Base-by-base conservation (phyloP, 2,888 invertebrate genomes). In the Cecidostiba fungosa region DNA sequence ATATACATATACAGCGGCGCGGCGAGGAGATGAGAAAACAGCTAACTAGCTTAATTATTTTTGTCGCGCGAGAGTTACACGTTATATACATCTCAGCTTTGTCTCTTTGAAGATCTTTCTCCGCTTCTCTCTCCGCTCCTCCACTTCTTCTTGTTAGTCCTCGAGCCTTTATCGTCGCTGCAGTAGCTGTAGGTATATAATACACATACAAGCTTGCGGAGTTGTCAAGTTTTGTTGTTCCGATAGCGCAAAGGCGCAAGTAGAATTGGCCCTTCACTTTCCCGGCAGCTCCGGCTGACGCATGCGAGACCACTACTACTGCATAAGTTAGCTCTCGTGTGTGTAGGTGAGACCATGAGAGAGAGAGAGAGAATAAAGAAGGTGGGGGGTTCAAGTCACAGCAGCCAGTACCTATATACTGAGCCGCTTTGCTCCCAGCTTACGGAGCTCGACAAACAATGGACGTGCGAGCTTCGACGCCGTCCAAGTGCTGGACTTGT, bases 401-500 rank as follows among this genome's bases (percentile, higher is more conserved):
- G 69, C 47, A 16, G 47, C 36, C 36, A 6, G 39, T 39, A 8
- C 39, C 6, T 10, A 43, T 19, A 19, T 19, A n/a, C n/a, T 70
- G 78, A 79, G 81, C 81, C 36, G 81, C 74, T 81, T 81, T 81
- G 73, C 73, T 14, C 74, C 59, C 32, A 32, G 69, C 76, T 82
- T 82, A 82, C 69, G 32, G 23, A 73, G 62, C 66, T 73, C 83
- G 77, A 73, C 83, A 84, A 84, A 84, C 83, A 84, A 78, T 84
- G 83, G 73, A 84, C 78, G 83, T 54, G 77, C 83, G 73, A 78
- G 83, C 77, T 83, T 83, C 77, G 83, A 72, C 77, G 72, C 72
- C 83, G 47, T 23, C 70, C 59, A 26, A 77, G 43, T 66, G 43
- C 43, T 43, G 76, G 66, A 76, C 76, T 66, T 70, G n/a, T 66